Evolutionary conservation across 1,140 invertebrate species (phyloP).

Genomic region (Conus ventricosus): DNA sequence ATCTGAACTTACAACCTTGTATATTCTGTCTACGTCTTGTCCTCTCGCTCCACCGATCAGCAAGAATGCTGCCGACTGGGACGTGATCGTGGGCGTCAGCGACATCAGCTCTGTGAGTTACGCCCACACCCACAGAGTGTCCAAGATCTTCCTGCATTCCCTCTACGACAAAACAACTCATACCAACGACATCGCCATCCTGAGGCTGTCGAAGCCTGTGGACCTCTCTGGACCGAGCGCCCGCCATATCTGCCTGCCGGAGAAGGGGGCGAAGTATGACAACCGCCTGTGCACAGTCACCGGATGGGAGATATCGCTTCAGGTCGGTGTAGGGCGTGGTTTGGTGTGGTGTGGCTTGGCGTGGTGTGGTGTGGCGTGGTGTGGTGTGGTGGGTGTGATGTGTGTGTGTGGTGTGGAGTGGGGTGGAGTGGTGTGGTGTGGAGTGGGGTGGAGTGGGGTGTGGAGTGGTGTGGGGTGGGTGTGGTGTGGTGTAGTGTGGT

Average conservation of each 20-base stretch:
- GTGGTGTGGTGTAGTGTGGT: no score
- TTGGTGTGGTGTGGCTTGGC: no score
- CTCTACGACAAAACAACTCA: conserved; percentile 43
- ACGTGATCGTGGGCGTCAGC: conserved; percentile 28
- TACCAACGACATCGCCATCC: conserved; percentile 59
- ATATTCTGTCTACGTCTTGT: not conserved
- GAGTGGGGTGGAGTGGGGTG: no score
- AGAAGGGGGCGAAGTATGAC: conserved; percentile 41
- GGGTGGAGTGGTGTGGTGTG: no score
- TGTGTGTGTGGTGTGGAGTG: no score
- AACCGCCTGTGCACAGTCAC: conserved; percentile 54
- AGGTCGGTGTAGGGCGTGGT: no score
- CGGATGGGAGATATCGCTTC: conserved; percentile 49
- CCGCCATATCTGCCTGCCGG: conserved; percentile 52
- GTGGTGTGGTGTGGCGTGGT: no score
- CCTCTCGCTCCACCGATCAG: not conserved
- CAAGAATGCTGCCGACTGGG: conserved; percentile 8
- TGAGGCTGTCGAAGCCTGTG: conserved; percentile 54
- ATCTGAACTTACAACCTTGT: no score
- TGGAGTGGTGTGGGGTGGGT: no score
- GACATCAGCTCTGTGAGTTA: conserved; percentile 27
- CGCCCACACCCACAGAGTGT: conserved; percentile 13
- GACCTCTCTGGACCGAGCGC: conserved; percentile 40
- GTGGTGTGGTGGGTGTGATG: no score
- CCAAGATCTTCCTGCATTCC: conserved; percentile 22